These are phyloP conservation scores for Xenentodon cancila DNA, from an alignment of 2,797 vertebrate species.

Conservation along the genomic window DNA sequence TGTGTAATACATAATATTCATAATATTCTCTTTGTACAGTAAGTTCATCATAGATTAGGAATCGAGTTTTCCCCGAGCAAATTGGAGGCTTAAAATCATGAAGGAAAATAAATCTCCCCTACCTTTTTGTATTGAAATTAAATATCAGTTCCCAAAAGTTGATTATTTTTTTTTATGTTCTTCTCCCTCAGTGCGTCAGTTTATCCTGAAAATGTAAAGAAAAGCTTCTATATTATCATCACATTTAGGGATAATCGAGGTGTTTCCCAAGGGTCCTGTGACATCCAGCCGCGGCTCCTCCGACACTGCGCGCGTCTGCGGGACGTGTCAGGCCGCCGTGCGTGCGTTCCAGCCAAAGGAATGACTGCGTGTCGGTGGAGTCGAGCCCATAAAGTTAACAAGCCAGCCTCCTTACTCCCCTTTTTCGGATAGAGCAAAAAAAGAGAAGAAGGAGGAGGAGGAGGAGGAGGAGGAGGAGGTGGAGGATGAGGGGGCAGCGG, in stretches of 20 bases:
- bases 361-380: constrained; percentile 63
- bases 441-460: constrained; percentile 21
- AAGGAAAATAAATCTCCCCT: constrained; percentile 35
- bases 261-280: constrained; percentile 51
- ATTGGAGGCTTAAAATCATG: too few species aligned
- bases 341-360: constrained; percentile 62
- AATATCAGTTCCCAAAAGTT: constrained; percentile 57
- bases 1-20: too few species aligned
- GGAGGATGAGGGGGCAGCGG: neutral
- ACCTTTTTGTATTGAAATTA: constrained; percentile 62
- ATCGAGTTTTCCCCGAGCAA: too few species aligned
- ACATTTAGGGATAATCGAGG: constrained; percentile 66
- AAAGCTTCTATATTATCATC: constrained; percentile 53
- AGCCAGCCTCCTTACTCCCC: constrained; percentile 66
- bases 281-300: constrained; percentile 63
- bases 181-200: constrained; percentile 31
- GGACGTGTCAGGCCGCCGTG: constrained; percentile 56
- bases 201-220: constrained; percentile 45
- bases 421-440: constrained; percentile 40
- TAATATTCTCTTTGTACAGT: too few species aligned
- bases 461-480: constrained; percentile 4
- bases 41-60: too few species aligned
- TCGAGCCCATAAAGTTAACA: constrained; percentile 69
- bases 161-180: constrained; percentile 15
- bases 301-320: constrained; percentile 53